Evolutionary conservation across 2,797 vertebrate species (phyloP), one percentile per base, ranked within the genome.

Genomic region (Alectoris magna): DNA sequence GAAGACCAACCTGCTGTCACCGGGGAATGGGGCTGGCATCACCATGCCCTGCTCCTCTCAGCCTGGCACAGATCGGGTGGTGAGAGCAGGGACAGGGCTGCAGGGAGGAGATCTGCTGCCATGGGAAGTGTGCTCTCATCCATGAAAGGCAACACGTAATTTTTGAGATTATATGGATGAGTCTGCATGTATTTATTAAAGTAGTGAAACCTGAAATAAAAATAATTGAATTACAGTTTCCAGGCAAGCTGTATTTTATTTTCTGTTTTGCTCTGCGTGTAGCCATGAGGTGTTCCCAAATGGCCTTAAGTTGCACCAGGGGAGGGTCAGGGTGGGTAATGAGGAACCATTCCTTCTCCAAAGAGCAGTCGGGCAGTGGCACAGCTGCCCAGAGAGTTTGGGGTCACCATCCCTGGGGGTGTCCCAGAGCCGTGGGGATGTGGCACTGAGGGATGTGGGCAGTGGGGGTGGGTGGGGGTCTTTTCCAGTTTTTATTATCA

Each of bases 41-140:
- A 43, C 79, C 48, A 39, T 56, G 46, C 38, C 72, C 55, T n/a
- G 55, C 55, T 56, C 55, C 55, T 11, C 31, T 19, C 31, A n/a
- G 27, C 16, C 31, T 13, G 55, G 55, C 51, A 53, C 15, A 8
- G 51, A 10, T 53, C 24, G 26, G 49, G 24, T 51, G 15, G 51
- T 22, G 24, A 27, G 59, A 82, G 64, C 77, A 46, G 56, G 60
- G 48, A 3, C 24, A 23, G 14, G 23, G 34, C 64, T 1, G 4
- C 43, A 2, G 71, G 51, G 51, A 53, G 29, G 78, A 74, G 24
- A 27, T 41, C 8, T 16, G 81, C 55, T 2, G 12, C 78, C 66
- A 21, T 91, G 71, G 64, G 76, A 82, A 91, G 64, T 11, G 23
- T 26, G 18, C 58, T 76, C 75, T 84, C 77, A 84, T 43, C 24